These are phyloP conservation scores for Julus scanicus DNA, from an alignment of 2,888 invertebrate species.

Conservation along the genomic window DNA sequence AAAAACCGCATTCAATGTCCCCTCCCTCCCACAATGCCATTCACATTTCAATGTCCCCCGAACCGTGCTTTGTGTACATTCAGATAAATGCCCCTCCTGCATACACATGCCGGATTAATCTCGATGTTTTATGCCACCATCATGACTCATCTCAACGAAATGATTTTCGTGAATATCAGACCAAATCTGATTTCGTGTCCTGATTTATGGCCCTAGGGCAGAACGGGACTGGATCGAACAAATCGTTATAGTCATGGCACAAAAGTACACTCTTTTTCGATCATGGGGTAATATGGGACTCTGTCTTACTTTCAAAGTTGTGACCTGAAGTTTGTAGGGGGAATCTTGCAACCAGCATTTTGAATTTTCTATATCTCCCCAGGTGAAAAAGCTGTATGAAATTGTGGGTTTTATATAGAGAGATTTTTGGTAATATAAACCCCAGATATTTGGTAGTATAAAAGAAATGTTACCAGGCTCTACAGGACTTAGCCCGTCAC, in stretches of 20 bases:
- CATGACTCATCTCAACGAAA: slow-evolving; percentile 42
- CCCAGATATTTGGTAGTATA: no score
- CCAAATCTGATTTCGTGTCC: slow-evolving; percentile 20
- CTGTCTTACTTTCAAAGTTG: no score
- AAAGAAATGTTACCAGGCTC: no score
- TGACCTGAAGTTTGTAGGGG: neutral
- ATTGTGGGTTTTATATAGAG: no score
- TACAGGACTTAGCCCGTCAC: no score
- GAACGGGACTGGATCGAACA: neutral
- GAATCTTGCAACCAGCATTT: neutral
- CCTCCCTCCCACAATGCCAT: neutral
- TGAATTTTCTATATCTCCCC: neutral
- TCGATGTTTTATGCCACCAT: slow-evolving; percentile 36
- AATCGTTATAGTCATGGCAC: neutral
- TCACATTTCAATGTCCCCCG: neutral
- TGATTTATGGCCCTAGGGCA: slow-evolving; percentile 27
- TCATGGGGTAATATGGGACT: no score
- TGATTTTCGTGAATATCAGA: slow-evolving; percentile 40
- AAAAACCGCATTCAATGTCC: neutral
- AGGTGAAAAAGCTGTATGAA: neutral
- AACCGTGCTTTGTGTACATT: neutral
- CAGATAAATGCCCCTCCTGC: neutral
- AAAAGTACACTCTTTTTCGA: neutral
- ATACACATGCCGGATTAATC: slow-evolving; percentile 37
- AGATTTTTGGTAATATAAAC: no score